Evolutionary conservation across 2,113 vertebrate genomes (phyloP).

Genomic region (Lampris megalopsis): DNA sequence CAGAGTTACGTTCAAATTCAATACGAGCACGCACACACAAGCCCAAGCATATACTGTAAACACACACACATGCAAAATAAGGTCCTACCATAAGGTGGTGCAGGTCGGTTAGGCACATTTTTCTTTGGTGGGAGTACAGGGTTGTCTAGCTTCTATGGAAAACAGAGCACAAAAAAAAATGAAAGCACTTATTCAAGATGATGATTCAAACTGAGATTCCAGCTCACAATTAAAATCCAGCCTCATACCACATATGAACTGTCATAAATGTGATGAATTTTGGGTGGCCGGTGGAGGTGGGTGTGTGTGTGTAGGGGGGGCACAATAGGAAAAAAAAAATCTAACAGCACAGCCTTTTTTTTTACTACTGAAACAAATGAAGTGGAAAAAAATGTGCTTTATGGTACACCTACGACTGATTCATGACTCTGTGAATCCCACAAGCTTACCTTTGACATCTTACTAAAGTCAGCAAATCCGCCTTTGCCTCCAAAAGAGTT

Average conservation of each 20-base stretch:
- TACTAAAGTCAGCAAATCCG: slow-evolving; percentile 96
- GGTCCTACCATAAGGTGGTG: slow-evolving; percentile 81
- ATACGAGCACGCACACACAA: slow-evolving; percentile 4
- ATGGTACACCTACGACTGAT: slow-evolving; percentile 50
- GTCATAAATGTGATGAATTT: slow-evolving; percentile 34
- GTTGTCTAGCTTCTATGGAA: slow-evolving; percentile 71
- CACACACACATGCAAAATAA: slow-evolving; percentile 8
- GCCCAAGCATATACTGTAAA: background rate
- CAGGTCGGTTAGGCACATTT: slow-evolving; percentile 76
- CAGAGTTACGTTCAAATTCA: slow-evolving; percentile 10
- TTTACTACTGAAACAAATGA: background rate
- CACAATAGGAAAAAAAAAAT: slow-evolving; percentile 6
- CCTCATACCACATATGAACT: slow-evolving; percentile 8
- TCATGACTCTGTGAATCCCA: slow-evolving; percentile 47
- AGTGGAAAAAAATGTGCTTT: slow-evolving; percentile 60
- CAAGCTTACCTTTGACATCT: slow-evolving; percentile 93
- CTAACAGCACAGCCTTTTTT: slow-evolving; percentile 34
- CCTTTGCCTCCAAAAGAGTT: slow-evolving; percentile 84
- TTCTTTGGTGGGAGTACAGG: slow-evolving; percentile 78
- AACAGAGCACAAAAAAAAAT: slow-evolving; percentile 20
- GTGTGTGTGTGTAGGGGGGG: background rate
- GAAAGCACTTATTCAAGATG: slow-evolving; percentile 8
- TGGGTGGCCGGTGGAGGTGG: too few species aligned
- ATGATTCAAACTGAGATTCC: slow-evolving; percentile 29
- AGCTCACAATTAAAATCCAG: slow-evolving; percentile 35